These are phyloP conservation scores for Petromus typicus DNA, from an alignment of 2,113 vertebrate genomes.

Conservation along the genomic window DNA sequence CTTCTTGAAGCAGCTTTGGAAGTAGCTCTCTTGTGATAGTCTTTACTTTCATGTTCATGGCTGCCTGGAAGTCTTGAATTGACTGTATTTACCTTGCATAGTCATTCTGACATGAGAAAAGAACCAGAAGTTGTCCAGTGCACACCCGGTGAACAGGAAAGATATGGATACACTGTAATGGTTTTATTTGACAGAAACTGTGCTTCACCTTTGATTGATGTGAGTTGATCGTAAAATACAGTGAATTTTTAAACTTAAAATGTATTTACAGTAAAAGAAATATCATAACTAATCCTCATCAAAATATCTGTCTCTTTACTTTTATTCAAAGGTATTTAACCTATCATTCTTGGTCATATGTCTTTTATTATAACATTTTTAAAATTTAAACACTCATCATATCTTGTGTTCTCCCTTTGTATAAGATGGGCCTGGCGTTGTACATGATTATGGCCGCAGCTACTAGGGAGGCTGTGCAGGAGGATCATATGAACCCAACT, in stretches of 20 bases:
- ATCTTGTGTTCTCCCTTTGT: neutral
- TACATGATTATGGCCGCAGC: neutral
- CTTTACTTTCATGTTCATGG: neutral
- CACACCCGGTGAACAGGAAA: neutral
- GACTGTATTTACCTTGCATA: neutral
- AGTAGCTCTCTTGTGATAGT: neutral
- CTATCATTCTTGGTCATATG: neutral
- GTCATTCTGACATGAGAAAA: neutral
- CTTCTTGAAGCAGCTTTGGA: neutral
- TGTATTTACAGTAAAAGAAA: neutral
- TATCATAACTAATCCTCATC: neutral
- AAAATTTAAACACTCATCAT: neutral
- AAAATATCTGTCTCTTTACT: neutral
- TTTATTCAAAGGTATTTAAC: neutral
- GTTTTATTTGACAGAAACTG: neutral
- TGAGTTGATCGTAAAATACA: neutral
- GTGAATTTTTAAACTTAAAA: neutral
- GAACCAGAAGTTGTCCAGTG: neutral
- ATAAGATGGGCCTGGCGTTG: neutral
- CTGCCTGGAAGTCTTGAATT: neutral
- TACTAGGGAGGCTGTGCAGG: neutral
- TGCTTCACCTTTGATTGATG: neutral
- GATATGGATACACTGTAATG: neutral
- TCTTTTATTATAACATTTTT: neutral
- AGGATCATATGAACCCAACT: neutral